Conservation (phyloP, 1,140 invertebrate species). For the Caenorhabditis tropicalis region DNA sequence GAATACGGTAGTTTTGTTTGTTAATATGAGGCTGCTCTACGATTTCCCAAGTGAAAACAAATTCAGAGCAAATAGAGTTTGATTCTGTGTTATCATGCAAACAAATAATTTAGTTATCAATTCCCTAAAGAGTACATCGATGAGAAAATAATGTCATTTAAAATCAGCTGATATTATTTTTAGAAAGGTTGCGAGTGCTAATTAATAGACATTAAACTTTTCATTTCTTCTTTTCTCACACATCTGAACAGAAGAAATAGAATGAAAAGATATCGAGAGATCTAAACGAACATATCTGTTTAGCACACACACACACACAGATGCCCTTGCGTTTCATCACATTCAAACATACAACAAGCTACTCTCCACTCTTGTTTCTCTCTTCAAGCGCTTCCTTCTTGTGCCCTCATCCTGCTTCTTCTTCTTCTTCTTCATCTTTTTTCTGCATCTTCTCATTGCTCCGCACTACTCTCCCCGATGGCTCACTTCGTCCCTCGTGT, state of each 20-base stretch:
- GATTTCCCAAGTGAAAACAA: too few species aligned
- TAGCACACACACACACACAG: too few species aligned
- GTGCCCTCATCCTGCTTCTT: conserved; percentile 17
- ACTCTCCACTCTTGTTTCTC: neutral
- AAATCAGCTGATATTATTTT: too few species aligned
- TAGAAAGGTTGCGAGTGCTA: too few species aligned
- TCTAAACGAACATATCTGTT: neutral
- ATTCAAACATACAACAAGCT: conserved; percentile 40
- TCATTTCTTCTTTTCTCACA: neutral
- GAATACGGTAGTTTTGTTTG: neutral
- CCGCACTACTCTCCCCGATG: neutral
- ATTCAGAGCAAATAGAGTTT: too few species aligned
- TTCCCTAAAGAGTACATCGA: too few species aligned
- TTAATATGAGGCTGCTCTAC: too few species aligned
- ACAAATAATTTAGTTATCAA: too few species aligned
- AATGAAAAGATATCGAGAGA: neutral
- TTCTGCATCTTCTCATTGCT: conserved; percentile 23
- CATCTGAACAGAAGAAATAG: neutral
- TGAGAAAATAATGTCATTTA: too few species aligned
- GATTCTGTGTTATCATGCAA: too few species aligned
- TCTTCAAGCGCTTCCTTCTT: neutral
- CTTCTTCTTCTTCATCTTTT: neutral
- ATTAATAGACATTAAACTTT: too few species aligned
- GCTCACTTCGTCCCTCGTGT: conserved; percentile 18
- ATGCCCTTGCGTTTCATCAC: conserved; percentile 33